These are phyloP conservation scores for Napeogenes inachia DNA, from an alignment of 2,888 invertebrate genomes.

Conservation along the genomic window DNA sequence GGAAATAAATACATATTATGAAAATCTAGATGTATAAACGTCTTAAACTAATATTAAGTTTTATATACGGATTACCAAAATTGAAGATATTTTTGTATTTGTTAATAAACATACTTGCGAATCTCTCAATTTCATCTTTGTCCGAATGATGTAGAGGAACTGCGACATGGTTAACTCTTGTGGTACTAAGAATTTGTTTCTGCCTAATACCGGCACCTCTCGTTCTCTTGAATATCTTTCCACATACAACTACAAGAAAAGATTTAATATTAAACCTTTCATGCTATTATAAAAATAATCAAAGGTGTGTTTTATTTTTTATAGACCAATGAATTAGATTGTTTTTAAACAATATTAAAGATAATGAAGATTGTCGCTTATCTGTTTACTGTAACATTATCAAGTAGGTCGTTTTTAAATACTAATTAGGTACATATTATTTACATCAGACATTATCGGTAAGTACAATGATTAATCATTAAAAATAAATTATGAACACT, in stretches of 20 bases:
- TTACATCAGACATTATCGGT: conserved; percentile 4
- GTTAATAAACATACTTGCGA: conserved; percentile 50
- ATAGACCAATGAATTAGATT: no score
- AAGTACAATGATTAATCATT: not conserved
- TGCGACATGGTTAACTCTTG: conserved; percentile 93
- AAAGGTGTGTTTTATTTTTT: not conserved
- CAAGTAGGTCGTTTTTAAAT: not conserved
- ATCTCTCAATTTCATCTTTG: conserved; percentile 69
- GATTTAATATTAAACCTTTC: not conserved
- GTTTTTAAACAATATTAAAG: no score
- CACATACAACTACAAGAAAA: conserved; percentile 82
- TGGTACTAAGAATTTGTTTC: conserved; percentile 91
- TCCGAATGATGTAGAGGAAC: conserved; percentile 85
- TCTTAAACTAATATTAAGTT: no score
- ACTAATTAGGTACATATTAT: not conserved
- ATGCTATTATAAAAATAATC: not conserved
- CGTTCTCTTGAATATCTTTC: conserved; percentile 86
- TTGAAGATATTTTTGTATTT: no score
- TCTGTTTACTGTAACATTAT: not conserved
- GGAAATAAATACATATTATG: not conserved
- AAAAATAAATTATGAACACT: no score
- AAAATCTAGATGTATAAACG: no score
- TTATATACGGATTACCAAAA: no score
- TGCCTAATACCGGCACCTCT: conserved; percentile 84
- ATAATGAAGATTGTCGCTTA: no score